Conservation (phyloP, 2,113 vertebrate species). For the Lycaon pictus region DNA sequence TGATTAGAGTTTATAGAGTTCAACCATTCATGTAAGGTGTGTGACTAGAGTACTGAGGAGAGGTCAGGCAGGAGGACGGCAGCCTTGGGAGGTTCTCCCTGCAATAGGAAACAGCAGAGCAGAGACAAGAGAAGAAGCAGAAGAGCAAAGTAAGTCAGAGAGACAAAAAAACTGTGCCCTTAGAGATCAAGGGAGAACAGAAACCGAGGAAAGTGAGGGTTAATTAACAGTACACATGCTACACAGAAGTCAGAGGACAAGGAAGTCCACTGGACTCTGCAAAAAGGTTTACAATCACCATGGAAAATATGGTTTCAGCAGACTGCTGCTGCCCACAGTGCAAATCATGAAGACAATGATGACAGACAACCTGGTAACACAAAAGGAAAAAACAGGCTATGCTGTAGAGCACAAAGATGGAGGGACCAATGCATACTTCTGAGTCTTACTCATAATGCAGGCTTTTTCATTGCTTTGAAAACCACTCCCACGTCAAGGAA, state of each 20-base stretch:
- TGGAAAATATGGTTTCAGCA: not conserved
- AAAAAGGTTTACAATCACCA: not conserved
- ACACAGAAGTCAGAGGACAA: not conserved
- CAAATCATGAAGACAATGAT: not conserved
- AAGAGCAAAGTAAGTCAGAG: not conserved
- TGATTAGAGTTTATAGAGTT: not conserved
- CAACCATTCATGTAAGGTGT: not conserved
- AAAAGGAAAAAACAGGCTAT: not conserved
- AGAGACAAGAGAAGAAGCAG: not conserved
- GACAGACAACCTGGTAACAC: not conserved
- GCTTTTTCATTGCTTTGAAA: slow-evolving; percentile 6
- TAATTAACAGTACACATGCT: not conserved
- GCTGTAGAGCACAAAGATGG: not conserved
- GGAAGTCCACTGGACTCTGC: not conserved
- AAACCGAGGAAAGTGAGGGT: not conserved
- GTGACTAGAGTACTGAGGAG: not conserved
- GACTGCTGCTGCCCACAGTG: not conserved
- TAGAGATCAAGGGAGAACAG: not conserved
- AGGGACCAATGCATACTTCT: not conserved
- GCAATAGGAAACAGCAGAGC: not conserved
- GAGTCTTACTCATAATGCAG: not conserved
- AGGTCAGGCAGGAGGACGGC: not conserved
- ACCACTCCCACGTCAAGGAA: not conserved
- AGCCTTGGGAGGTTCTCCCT: not conserved
- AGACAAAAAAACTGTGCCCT: not conserved